Evolutionary conservation across 1,140 invertebrate species (phyloP).

Genomic region (Agraylea sexmaculata): DNA sequence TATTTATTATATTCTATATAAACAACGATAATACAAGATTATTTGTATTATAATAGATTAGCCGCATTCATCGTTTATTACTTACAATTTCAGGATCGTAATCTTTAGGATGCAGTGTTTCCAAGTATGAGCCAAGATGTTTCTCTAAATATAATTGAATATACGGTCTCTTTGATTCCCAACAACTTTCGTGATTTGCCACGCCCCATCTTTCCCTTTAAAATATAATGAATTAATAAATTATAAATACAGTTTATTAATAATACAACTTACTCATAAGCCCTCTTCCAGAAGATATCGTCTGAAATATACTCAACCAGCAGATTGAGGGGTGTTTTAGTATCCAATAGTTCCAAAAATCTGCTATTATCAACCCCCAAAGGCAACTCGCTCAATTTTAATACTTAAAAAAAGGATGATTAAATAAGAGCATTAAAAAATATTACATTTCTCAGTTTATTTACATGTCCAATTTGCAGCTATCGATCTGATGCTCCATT

Average conservation of each 20-base stretch:
- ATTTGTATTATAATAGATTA: not conserved
- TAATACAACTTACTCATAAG: slow-evolving; percentile 11
- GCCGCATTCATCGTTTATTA: too few species aligned
- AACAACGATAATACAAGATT: not conserved
- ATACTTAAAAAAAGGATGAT: slow-evolving; percentile 4
- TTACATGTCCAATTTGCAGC: slow-evolving; percentile 14
- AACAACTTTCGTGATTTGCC: slow-evolving; percentile 4
- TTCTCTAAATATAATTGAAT: slow-evolving; percentile 16
- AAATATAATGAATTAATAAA: not conserved
- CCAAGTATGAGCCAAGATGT: slow-evolving; percentile 15
- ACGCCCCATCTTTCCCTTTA: not conserved
- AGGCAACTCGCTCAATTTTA: slow-evolving; percentile 12
- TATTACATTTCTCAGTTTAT: not conserved
- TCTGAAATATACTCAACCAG: slow-evolving; percentile 12
- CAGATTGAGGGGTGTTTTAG: slow-evolving; percentile 6
- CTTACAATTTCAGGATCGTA: slow-evolving; percentile 19
- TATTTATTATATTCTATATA: not conserved
- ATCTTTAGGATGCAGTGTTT: slow-evolving; percentile 11
- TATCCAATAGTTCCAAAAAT: slow-evolving; percentile 9
- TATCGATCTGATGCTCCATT: slow-evolving; percentile 12
- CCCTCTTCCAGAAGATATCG: slow-evolving; percentile 17
- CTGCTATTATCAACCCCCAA: slow-evolving; percentile 11
- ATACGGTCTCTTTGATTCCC: slow-evolving; percentile 11
- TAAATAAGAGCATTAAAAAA: not conserved
- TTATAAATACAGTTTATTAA: not conserved